phyloP scores from a whole-genome alignment of 2,888 invertebrate genomes.

The Capitulum mitella region DNA sequence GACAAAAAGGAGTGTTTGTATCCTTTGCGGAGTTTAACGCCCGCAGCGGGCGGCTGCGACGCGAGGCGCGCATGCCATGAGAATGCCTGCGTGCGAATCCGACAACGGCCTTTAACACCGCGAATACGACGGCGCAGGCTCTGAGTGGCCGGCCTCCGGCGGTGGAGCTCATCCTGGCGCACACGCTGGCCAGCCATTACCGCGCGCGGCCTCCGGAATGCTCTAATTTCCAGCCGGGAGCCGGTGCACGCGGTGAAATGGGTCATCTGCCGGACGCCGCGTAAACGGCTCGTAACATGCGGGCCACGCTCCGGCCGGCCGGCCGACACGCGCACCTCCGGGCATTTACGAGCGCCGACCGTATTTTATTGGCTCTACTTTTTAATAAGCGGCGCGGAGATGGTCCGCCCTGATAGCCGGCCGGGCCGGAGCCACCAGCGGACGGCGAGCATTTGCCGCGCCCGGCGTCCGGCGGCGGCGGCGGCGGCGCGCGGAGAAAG shows the following conservation, averaged over 20 bases:
- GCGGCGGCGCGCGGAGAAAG: neutral
- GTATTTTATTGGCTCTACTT: constrained; percentile 9
- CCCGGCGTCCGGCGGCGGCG: neutral
- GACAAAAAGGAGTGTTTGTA: constrained; percentile 10
- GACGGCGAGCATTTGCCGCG: too few relatives aligned
- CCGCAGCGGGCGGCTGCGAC: neutral
- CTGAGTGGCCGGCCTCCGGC: too few relatives aligned
- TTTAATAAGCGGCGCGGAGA: constrained; percentile 13
- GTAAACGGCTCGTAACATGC: neutral
- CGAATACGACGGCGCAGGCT: neutral
- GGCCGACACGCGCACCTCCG: neutral
- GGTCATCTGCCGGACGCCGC: neutral
- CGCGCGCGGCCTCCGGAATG: neutral
- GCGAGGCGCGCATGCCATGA: neutral
- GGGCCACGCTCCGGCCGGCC: neutral
- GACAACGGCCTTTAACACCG: too few relatives aligned
- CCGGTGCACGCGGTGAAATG: neutral
- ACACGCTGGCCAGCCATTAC: too few relatives aligned
- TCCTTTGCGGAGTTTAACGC: neutral
- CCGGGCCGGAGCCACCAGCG: neutral
- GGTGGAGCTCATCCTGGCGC: too few relatives aligned
- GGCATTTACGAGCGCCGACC: neutral
- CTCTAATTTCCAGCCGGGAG: neutral
- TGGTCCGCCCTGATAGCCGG: neutral
- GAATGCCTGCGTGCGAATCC: too few relatives aligned